Conservation (phyloP, 2,888 invertebrate genomes). For the Dromius quadrimaculatus region DNA sequence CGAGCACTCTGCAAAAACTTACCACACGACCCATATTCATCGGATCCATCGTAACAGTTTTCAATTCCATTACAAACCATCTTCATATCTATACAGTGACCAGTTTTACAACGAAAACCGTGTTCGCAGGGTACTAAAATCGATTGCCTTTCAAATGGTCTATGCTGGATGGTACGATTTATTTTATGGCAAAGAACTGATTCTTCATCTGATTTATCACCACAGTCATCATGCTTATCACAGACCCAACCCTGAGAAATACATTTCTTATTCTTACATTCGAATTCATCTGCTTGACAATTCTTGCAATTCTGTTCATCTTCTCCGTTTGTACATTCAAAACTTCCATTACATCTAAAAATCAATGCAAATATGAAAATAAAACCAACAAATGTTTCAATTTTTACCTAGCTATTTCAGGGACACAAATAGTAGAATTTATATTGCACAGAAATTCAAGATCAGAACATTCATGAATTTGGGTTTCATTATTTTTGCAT, state of each 20-base stretch:
- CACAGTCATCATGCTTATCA: constrained; percentile 76
- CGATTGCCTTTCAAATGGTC: constrained; percentile 52
- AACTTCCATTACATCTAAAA: constrained; percentile 73
- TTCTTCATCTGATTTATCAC: constrained; percentile 81
- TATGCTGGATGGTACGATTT: constrained; percentile 31
- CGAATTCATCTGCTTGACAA: constrained; percentile 69
- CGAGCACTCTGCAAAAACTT: too few relatives aligned
- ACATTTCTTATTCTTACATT: constrained; percentile 72
- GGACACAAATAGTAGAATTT: constrained; percentile 69
- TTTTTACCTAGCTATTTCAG: constrained; percentile 68
- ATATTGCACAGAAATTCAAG: constrained; percentile 69
- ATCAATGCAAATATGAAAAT: constrained; percentile 2
- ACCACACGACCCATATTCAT: constrained; percentile 77
- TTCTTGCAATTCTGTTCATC: constrained; percentile 71
- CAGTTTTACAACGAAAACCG: constrained; percentile 71
- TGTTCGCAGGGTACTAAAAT: constrained; percentile 62
- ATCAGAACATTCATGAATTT: constrained; percentile 62
- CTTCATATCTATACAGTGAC: constrained; percentile 75
- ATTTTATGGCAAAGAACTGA: constrained; percentile 58
- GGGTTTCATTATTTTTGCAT: constrained; percentile 61
- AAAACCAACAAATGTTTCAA: not conserved
- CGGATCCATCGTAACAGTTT: constrained; percentile 78
- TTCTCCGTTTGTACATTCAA: constrained; percentile 79
- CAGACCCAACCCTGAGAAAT: constrained; percentile 72
- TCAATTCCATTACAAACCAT: constrained; percentile 74